A percentile compares a stretch with the other conserved stretches of the same genome.
Conservation (phyloP, 2,888 invertebrate genomes). For the Stenchaetothrips biformis region DNA sequence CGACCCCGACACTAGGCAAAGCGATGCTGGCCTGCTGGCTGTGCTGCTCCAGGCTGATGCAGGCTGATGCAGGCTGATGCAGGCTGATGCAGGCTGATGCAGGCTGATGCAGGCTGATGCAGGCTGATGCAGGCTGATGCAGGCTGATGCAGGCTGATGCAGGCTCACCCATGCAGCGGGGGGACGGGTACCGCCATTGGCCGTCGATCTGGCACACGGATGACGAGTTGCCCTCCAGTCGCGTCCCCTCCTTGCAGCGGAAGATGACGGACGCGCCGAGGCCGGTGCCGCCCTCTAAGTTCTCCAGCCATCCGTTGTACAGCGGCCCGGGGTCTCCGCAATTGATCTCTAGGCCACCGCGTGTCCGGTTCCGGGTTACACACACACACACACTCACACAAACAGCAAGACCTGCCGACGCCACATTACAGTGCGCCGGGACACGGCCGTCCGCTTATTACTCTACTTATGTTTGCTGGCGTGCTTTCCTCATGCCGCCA, state of each 20-base stretch:
- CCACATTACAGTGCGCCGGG: too few species aligned
- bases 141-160: too few species aligned
- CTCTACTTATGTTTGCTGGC: neutral
- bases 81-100: too few species aligned
- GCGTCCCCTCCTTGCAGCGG: slow-evolving; percentile 88
- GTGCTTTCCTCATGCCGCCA: neutral
- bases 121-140: too few species aligned
- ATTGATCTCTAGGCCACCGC: slow-evolving; percentile 75
- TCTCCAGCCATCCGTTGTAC: slow-evolving; percentile 94
- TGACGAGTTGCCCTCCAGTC: slow-evolving; percentile 79
- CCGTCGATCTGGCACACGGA: slow-evolving; percentile 92
- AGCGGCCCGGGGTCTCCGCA: slow-evolving; percentile 91
- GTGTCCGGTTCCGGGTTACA: slow-evolving; percentile 31
- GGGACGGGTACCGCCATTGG: slow-evolving; percentile 88
- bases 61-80: too few species aligned
- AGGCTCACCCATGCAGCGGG: slow-evolving; percentile 75
- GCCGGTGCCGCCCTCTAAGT: slow-evolving; percentile 82
- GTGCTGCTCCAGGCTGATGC: too few species aligned
- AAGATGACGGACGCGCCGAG: slow-evolving; percentile 89
- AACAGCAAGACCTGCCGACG: neutral
- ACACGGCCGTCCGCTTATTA: neutral
- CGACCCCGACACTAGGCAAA: too few species aligned
- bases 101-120: too few species aligned
- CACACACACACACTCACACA: neutral
- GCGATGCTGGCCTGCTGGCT: neutral